Conservation (phyloP, 2,888 invertebrate species). For the Teinopalpus imperialis region DNA sequence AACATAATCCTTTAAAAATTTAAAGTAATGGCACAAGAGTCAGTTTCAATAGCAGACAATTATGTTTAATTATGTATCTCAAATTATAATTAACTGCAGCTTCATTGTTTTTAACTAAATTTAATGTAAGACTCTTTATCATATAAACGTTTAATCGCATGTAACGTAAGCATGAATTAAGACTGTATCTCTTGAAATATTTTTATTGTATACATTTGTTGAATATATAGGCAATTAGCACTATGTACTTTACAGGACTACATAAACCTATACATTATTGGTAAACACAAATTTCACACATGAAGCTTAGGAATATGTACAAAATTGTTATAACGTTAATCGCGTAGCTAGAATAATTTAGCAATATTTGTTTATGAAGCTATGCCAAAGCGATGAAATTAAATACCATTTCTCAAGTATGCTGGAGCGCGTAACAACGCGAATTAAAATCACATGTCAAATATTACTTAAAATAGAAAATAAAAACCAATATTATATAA, state of each 20-base stretch:
- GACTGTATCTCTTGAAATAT: slow-evolving; percentile 42
- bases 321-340: slow-evolving; percentile 64
- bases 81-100: too few species aligned
- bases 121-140: slow-evolving; percentile 18
- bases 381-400: slow-evolving; percentile 33
- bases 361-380: slow-evolving; percentile 36
- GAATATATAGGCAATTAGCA: slow-evolving; percentile 35
- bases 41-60: too few species aligned
- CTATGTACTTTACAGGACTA: slow-evolving; percentile 29
- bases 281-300: slow-evolving; percentile 40
- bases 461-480: too few species aligned
- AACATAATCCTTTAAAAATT: too few species aligned
- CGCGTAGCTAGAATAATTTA: slow-evolving; percentile 72
- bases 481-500: too few species aligned
- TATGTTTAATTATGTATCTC: too few species aligned
- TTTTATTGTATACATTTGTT: slow-evolving; percentile 42
- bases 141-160: slow-evolving; percentile 8
- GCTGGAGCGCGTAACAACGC: too few species aligned
- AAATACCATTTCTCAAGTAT: too few species aligned
- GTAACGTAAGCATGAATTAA: slow-evolving; percentile 35
- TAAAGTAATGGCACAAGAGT: too few species aligned
- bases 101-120: slow-evolving; percentile 19
- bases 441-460: too few species aligned
- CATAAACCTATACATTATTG: slow-evolving; percentile 28
- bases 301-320: slow-evolving; percentile 72